Percentiles rank a stretch among this genome's conserved stretches.
These are phyloP conservation scores for Epizoanthus stellaris DNA, from an alignment of 92 coral and sea anemone genomes.

Conservation along the genomic window DNA sequence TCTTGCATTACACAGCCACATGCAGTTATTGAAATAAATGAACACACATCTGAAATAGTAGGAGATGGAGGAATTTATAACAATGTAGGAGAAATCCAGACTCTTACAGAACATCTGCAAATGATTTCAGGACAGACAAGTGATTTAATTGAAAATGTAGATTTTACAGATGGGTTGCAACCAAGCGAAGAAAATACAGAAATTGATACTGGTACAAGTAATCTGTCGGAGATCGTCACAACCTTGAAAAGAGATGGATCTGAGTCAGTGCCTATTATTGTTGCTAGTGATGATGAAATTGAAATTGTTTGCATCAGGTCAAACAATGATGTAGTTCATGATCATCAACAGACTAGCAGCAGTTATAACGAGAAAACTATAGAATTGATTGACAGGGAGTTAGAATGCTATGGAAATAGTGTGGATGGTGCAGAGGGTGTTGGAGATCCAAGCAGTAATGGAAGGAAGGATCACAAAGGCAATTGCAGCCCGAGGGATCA, in stretches of 20 bases:
- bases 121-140: constrained; percentile 34
- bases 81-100: constrained; percentile 2
- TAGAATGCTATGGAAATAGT: background rate
- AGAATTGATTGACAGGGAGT: background rate
- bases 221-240: background rate
- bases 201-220: background rate
- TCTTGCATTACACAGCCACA: background rate
- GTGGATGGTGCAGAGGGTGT: background rate
- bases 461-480: constrained; percentile 11
- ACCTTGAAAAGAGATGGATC: background rate
- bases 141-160: constrained; percentile 22
- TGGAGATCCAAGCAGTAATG: background rate
- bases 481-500: constrained; percentile 68
- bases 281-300: constrained; percentile 68
- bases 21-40: background rate
- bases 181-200: background rate
- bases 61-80: background rate
- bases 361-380: background rate
- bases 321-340: background rate
- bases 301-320: constrained; percentile 39
- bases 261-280: constrained; percentile 17
- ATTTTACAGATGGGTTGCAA: background rate
- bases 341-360: background rate
- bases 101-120: constrained; percentile 17
- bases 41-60: background rate